Percentiles rank a stretch among this genome's conserved stretches.
Evolutionary conservation across 2,113 vertebrate genomes (phyloP).

Genomic region (Verasper variegatus): DNA sequence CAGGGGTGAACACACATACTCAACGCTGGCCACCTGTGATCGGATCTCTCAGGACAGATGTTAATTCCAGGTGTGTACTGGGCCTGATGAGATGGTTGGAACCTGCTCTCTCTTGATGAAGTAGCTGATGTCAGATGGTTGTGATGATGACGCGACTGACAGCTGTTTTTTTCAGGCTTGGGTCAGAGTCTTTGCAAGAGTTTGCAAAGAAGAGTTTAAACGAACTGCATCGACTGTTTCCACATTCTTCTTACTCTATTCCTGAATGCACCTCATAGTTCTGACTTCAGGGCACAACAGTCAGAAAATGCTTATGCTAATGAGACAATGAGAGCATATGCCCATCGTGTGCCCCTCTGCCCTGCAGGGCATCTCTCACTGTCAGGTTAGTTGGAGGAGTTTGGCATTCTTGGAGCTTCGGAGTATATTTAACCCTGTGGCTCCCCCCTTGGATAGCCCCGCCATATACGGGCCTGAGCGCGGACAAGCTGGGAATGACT

Average conservation of each 20-base stretch:
- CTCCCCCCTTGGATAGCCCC: slow-evolving; percentile 62
- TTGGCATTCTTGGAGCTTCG: slow-evolving; percentile 56
- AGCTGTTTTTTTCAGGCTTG: not conserved
- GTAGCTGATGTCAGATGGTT: not conserved
- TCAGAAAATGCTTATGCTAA: slow-evolving; percentile 60
- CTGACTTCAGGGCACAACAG: not conserved
- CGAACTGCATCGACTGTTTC: no score
- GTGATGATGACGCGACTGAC: not conserved
- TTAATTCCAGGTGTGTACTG: no score
- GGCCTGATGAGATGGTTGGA: no score
- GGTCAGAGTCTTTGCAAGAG: no score
- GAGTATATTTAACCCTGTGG: slow-evolving; percentile 79
- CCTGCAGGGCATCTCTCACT: slow-evolving; percentile 35
- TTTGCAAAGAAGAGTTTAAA: no score
- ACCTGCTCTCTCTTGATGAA: no score
- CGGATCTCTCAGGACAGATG: no score
- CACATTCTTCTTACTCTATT: not conserved
- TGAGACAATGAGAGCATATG: slow-evolving; percentile 51
- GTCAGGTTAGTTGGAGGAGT: slow-evolving; percentile 58
- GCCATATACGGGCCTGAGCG: slow-evolving; percentile 73
- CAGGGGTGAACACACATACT: no score
- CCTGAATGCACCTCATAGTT: not conserved
- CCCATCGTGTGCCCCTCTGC: slow-evolving; percentile 26
- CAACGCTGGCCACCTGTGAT: no score
- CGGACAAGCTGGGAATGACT: slow-evolving; percentile 39